Evolutionary conservation across 1,140 invertebrate genomes (phyloP).

Genomic region (Anastrepha obliqua): DNA sequence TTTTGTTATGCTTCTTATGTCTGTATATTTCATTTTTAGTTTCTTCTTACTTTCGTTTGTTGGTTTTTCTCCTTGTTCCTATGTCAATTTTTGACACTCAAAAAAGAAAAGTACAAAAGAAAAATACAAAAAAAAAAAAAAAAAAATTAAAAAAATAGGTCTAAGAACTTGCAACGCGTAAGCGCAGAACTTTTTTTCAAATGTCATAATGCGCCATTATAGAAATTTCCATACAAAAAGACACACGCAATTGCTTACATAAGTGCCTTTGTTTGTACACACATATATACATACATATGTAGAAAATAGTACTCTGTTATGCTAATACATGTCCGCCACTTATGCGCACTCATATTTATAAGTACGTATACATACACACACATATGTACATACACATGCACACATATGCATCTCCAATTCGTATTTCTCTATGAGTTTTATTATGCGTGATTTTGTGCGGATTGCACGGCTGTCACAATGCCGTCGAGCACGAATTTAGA

Average conservation of each 20-base stretch:
- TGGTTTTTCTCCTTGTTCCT: background rate
- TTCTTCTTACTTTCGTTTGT: background rate
- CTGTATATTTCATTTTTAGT: background rate
- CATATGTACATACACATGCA: background rate
- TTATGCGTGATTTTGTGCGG: background rate
- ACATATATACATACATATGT: background rate
- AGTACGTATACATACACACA: background rate
- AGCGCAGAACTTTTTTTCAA: background rate
- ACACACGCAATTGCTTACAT: background rate
- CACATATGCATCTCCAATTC: background rate
- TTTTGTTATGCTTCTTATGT: background rate
- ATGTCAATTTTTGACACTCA: constrained; percentile 21
- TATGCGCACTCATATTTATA: constrained; percentile 1
- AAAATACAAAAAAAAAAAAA: background rate
- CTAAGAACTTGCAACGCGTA: background rate
- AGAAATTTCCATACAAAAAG: constrained; percentile 22
- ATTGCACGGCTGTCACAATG: constrained; percentile 6
- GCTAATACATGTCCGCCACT: constrained; percentile 8
- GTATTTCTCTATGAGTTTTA: background rate
- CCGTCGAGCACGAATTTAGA: background rate
- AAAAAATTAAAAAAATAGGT: background rate
- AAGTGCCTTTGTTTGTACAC: background rate
- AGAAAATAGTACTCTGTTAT: background rate
- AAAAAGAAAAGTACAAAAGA: background rate
- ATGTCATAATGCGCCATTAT: constrained; percentile 11